These are phyloP conservation scores for Platysteira castanea DNA, from an alignment of 2,113 vertebrate genomes.

Conservation along the genomic window DNA sequence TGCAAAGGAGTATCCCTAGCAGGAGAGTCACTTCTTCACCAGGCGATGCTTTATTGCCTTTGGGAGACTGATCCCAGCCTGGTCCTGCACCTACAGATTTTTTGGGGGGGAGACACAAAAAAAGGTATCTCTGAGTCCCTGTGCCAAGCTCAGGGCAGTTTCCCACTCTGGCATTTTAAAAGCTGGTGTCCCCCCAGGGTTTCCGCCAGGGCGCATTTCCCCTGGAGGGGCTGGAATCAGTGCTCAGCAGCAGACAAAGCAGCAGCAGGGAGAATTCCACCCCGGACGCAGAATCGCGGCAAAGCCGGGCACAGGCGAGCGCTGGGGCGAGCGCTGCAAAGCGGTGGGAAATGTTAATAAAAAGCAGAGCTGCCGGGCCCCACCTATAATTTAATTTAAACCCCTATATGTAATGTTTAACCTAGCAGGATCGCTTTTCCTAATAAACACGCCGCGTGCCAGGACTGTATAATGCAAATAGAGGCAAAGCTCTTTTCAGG, in stretches of 20 bases:
- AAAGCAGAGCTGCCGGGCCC: conserved; percentile 31
- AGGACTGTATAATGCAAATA: conserved; percentile 4
- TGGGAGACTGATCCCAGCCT: background rate
- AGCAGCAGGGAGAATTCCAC: background rate
- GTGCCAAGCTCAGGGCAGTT: background rate
- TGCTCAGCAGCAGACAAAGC: background rate
- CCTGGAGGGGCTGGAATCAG: background rate
- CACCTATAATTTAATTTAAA: conserved; percentile 45
- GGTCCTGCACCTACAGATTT: background rate
- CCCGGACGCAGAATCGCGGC: fast-evolving
- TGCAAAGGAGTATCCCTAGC: background rate
- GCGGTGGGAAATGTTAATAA: background rate
- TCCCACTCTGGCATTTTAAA: background rate
- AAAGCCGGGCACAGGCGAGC: background rate
- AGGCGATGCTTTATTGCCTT: background rate
- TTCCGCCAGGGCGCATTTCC: background rate
- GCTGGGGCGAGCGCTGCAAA: background rate
- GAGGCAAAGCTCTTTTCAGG: background rate
- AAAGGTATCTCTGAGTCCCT: too few relatives aligned
- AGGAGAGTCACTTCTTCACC: background rate
- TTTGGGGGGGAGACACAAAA: background rate
- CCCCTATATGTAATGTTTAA: conserved; percentile 20
- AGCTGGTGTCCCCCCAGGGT: background rate
- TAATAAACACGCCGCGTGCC: background rate
- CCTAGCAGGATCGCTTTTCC: conserved; percentile 13